Evolutionary conservation across 1,140 invertebrate genomes (phyloP).

Genomic region (Ridgeia piscesae): DNA sequence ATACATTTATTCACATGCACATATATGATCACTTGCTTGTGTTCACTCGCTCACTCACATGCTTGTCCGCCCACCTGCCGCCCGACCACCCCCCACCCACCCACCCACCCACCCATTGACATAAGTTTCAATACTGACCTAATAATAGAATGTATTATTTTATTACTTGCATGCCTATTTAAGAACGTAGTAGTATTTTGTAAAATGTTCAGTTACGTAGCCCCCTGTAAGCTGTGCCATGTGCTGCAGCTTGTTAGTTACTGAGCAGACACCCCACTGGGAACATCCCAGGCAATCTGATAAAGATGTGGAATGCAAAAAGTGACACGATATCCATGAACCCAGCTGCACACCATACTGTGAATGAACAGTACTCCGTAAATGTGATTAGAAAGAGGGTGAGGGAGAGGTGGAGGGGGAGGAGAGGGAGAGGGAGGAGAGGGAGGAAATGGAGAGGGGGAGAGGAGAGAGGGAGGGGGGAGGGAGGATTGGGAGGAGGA

Average conservation of each 20-base stretch:
- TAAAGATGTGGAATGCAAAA: neutral
- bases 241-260: neutral
- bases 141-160: neutral
- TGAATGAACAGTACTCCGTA: neutral
- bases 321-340: neutral
- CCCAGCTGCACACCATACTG: neutral
- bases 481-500: too few relatives aligned
- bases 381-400: conserved; percentile 6
- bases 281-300: neutral
- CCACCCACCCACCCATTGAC: too few relatives aligned
- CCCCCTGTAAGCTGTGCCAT: neutral
- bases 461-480: too few relatives aligned
- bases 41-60: too few relatives aligned
- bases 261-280: neutral
- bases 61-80: too few relatives aligned
- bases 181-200: neutral
- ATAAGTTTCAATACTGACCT: neutral
- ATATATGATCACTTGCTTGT: too few relatives aligned
- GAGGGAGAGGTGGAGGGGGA: too few relatives aligned
- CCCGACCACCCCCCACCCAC: too few relatives aligned
- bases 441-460: too few relatives aligned
- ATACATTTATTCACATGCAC: too few relatives aligned
- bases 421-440: too few relatives aligned
- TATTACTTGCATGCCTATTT: neutral
- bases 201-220: neutral